Conservation (phyloP, 2,113 vertebrate genomes). For the Embiotoca jacksoni region DNA sequence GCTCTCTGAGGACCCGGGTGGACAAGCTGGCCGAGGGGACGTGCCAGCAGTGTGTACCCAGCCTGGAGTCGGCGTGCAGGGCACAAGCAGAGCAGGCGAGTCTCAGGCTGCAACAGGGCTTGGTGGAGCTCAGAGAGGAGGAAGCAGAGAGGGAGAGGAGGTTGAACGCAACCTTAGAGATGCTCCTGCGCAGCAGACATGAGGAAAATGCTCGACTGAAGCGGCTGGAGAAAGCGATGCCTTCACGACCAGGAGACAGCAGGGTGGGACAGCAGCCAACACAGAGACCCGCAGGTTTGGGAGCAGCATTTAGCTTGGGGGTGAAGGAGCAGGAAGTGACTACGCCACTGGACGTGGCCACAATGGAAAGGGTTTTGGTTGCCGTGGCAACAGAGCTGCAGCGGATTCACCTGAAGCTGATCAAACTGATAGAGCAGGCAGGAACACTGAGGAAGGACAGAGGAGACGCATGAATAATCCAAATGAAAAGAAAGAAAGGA, state of each 20-base stretch:
- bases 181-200: slow-evolving; percentile 48
- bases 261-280: slow-evolving; percentile 31
- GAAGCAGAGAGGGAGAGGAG: slow-evolving; percentile 65
- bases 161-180: slow-evolving; percentile 59
- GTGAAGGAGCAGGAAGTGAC: slow-evolving; percentile 61
- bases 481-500: not conserved
- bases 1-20: slow-evolving; percentile 61
- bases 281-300: slow-evolving; percentile 6
- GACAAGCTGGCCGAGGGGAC: slow-evolving; percentile 52
- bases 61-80: slow-evolving; percentile 62
- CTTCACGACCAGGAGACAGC: not conserved
- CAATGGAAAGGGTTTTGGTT: slow-evolving; percentile 68
- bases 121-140: slow-evolving; percentile 58
- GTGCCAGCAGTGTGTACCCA: slow-evolving; percentile 52
- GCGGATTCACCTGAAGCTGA: slow-evolving; percentile 72
- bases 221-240: slow-evolving; percentile 50
- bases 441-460: slow-evolving; percentile 37
- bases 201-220: slow-evolving; percentile 46
- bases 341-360: slow-evolving; percentile 17
- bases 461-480: slow-evolving; percentile 56
- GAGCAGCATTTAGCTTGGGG: slow-evolving; percentile 3
- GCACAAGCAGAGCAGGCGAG: slow-evolving; percentile 50
- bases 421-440: slow-evolving; percentile 52
- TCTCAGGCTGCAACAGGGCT: slow-evolving; percentile 38
- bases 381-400: slow-evolving; percentile 73